Evolutionary conservation across 2,797 vertebrate species (phyloP), one percentile per base, ranked within the genome.

Genomic region (Xiphophorus birchmanni): DNA sequence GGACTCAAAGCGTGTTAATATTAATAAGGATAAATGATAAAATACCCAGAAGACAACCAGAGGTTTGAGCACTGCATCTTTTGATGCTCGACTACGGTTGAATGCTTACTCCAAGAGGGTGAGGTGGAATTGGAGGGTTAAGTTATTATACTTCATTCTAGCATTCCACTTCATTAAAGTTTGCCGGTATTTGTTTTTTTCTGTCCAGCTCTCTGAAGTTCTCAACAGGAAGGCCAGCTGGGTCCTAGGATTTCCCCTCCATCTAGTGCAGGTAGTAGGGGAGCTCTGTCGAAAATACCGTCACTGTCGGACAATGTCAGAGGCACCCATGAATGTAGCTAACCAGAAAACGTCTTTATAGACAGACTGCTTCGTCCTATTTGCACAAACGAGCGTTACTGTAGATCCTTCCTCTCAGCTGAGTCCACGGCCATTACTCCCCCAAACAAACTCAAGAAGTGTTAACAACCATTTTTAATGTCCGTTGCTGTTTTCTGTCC

Each of bases 41-140:
- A 56, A 80, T 15, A 67, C 44, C 44, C 60, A 52, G 73, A 45
- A 74, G 60, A 72, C 50, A 11, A 83, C 9, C 26, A 52, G 50
- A 4, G n/a, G 45, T 69, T 21, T 58, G 10, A 69, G 37, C 13
- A 17, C 52, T 47, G 35, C n/a, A 73, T 76, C 7, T 26, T 65
- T 78, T 74, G 50, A 10, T 76, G 75, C 72, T 78, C 40, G 58
- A 42, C 47, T 80, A 7, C 35, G 26, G 44, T 42, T 40, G 40
- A 12, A 44, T 13, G 37, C 23, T 26, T 69, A 69, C 44, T 69
- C 37, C 23, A 44, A 10, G n/a, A 58, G 26, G 42, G 48, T 37
- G 29, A 29, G 52, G n/a, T 45, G 44, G 18, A 78, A 81, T 65
- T 56, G 29, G 69, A 37, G 76, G 63, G 56, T 60, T 67, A 67